A percentile compares a stretch with the other conserved stretches of the same genome.
Conservation (phyloP, 2,797 vertebrate genomes). For the Synaphobranchus kaupii region DNA sequence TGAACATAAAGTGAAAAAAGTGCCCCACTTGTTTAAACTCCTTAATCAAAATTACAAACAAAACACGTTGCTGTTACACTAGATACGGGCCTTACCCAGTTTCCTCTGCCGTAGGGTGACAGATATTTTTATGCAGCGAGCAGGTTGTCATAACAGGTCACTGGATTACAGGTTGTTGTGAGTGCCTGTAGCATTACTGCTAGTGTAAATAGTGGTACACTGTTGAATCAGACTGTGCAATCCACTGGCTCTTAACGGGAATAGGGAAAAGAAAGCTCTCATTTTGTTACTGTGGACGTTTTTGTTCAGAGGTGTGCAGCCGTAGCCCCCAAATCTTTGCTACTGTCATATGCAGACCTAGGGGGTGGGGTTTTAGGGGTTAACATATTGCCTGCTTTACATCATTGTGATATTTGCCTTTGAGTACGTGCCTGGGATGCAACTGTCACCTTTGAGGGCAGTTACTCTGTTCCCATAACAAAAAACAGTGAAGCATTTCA, state of each 20-base stretch:
- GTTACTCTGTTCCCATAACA: constrained; percentile 2
- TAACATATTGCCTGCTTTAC: constrained; percentile 55
- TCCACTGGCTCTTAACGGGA: background rate
- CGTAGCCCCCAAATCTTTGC: background rate
- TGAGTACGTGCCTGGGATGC: constrained; percentile 47
- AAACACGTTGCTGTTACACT: background rate
- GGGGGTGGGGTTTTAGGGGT: constrained; percentile 17
- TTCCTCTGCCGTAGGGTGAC: background rate
- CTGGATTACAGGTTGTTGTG: constrained; percentile 66
- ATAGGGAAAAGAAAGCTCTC: constrained; percentile 55
- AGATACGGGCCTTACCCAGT: background rate
- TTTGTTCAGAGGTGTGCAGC: background rate
- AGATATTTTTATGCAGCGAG: background rate
- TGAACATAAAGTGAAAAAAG: background rate
- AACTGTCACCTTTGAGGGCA: constrained; percentile 57
- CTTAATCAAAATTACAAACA: background rate
- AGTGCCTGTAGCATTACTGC: constrained; percentile 70
- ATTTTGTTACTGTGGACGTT: background rate
- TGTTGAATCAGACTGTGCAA: constrained; percentile 57
- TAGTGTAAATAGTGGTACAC: constrained; percentile 70
- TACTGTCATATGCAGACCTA: background rate
- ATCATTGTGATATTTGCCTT: background rate
- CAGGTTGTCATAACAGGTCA: constrained; percentile 72
- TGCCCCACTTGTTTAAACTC: background rate
- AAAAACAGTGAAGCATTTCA: constrained; percentile 8